phyloP scores from a whole-genome alignment of 2,888 invertebrate genomes.

The Cheilosia impressa region DNA sequence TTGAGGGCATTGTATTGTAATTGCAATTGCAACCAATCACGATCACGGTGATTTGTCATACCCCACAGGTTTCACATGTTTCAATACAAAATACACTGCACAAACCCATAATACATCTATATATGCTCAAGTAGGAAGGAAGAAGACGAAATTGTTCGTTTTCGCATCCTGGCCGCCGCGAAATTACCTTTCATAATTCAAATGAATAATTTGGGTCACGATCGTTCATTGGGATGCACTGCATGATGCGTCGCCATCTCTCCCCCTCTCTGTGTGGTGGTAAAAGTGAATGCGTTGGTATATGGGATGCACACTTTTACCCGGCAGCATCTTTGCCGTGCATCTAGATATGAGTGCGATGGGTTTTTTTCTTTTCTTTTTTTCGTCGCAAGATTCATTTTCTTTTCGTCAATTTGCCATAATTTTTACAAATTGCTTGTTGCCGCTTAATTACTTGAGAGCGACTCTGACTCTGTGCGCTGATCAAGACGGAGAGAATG shows the following conservation, averaged over 20 bases:
- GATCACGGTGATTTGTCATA: slow-evolving; percentile 70
- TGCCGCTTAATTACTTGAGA: slow-evolving; percentile 71
- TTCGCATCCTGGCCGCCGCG: slow-evolving; percentile 34
- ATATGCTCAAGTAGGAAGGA: slow-evolving; percentile 37
- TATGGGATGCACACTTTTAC: slow-evolving; percentile 32
- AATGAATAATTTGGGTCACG: slow-evolving; percentile 75
- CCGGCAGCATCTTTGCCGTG: neutral
- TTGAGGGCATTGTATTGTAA: slow-evolving; percentile 43
- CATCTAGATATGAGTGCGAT: neutral
- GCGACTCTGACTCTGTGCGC: slow-evolving; percentile 1
- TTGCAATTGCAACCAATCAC: slow-evolving; percentile 57
- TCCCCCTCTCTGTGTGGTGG: neutral
- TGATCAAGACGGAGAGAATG: slow-evolving; percentile 8
- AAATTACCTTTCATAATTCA: slow-evolving; percentile 74
- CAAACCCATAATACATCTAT: neutral
- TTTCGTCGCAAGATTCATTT: slow-evolving; percentile 44
- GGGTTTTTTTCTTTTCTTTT: neutral
- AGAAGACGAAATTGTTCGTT: slow-evolving; percentile 21
- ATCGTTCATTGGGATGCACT: slow-evolving; percentile 69
- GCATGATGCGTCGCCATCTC: slow-evolving; percentile 56
- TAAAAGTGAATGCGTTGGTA: slow-evolving; percentile 69
- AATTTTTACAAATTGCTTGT: slow-evolving; percentile 69
- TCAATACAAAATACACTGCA: slow-evolving; percentile 13
- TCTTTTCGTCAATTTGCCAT: slow-evolving; percentile 74
- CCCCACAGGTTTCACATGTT: slow-evolving; percentile 62